Percentiles rank a stretch among this genome's conserved stretches.
These are phyloP conservation scores for Ondatra zibethicus DNA, from an alignment of 2,113 vertebrate species.

Conservation along the genomic window DNA sequence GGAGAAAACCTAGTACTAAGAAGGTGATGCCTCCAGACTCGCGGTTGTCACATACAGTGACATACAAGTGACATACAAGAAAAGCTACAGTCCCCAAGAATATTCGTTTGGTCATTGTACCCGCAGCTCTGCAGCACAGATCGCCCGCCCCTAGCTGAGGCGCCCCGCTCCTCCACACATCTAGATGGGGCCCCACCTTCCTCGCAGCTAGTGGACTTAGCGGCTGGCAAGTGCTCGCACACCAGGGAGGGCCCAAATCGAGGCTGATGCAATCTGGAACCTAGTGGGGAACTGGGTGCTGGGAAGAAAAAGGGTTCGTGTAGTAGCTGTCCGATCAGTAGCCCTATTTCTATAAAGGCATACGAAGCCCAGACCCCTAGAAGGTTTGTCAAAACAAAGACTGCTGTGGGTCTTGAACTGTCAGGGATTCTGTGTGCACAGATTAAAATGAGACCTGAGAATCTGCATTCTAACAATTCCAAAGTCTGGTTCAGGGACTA, in stretches of 20 bases:
- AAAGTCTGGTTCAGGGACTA: neutral
- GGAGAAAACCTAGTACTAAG: neutral
- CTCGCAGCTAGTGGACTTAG: fast-evolving
- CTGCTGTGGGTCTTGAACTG: neutral
- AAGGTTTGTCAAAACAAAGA: slow-evolving; percentile 30
- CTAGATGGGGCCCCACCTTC: neutral
- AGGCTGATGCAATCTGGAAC: slow-evolving; percentile 28
- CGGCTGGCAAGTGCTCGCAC: neutral
- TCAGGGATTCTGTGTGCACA: slow-evolving; percentile 35
- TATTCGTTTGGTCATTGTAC: neutral
- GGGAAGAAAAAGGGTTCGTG: neutral
- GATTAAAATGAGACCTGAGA: neutral
- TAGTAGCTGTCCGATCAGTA: neutral
- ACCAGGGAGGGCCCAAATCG: fast-evolving
- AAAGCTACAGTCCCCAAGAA: neutral
- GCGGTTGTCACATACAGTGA: neutral
- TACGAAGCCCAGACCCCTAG: neutral
- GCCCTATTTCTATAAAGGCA: neutral
- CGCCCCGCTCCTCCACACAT: neutral
- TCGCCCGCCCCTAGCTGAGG: neutral
- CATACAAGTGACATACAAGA: neutral
- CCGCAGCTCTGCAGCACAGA: neutral
- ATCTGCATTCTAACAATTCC: slow-evolving; percentile 28
- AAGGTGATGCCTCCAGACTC: neutral
- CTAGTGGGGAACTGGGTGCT: neutral